Percentiles rank a stretch among this genome's conserved stretches.
These are phyloP conservation scores for Andrena flavipes DNA, from an alignment of 2,888 invertebrate genomes.

Conservation along the genomic window DNA sequence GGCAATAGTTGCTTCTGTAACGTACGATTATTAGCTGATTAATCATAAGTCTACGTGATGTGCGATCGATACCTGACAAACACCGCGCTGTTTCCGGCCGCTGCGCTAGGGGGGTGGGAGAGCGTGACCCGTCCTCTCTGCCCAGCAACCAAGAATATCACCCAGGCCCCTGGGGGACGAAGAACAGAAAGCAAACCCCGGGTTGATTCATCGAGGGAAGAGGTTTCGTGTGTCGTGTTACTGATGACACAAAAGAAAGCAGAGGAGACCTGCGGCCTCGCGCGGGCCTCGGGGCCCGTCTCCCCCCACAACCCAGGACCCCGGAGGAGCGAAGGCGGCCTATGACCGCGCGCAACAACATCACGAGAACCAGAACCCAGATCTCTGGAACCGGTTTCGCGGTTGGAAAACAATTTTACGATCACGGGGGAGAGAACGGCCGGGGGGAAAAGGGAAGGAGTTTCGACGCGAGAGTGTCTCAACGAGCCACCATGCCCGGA, in stretches of 20 bases:
- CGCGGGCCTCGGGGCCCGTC: conserved; percentile 45
- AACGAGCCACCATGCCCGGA: conserved; percentile 40
- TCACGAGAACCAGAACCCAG: conserved; percentile 81
- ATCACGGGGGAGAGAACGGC: conserved; percentile 71
- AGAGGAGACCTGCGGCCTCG: conserved; percentile 44
- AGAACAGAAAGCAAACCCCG: neutral
- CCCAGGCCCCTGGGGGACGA: too few species aligned
- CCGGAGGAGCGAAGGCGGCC: conserved; percentile 77
- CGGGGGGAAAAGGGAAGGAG: conserved; percentile 36
- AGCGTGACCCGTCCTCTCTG: neutral
- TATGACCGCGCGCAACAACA: conserved; percentile 82
- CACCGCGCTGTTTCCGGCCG: conserved; percentile 7
- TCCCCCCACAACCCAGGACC: conserved; percentile 40
- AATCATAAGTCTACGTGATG: neutral
- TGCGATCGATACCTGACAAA: neutral
- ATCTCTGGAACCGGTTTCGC: conserved; percentile 80
- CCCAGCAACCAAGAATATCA: neutral
- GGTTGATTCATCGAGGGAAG: conserved; percentile 30
- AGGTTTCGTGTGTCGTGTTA: conserved; percentile 7
- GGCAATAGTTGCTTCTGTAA: neutral
- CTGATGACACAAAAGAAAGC: conserved; percentile 24
- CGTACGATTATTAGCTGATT: neutral
- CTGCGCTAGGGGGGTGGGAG: neutral
- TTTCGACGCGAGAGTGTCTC: conserved; percentile 54
- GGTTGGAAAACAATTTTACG: conserved; percentile 82